phyloP scores from a whole-genome alignment of 2,888 invertebrate species.

The Portevinia maculata region DNA sequence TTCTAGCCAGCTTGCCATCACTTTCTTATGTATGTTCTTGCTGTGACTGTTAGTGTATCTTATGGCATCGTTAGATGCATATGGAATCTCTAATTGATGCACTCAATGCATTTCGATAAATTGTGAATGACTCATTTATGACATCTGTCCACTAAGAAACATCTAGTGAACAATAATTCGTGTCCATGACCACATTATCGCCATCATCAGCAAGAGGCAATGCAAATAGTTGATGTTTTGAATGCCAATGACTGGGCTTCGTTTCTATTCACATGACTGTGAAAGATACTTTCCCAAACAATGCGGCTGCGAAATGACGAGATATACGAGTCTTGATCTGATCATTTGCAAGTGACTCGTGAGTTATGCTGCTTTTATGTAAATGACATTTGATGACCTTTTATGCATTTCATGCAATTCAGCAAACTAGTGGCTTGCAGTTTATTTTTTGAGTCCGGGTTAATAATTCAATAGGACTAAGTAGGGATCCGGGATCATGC shows the following conservation, averaged over 20 bases:
- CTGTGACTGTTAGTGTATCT: slow-evolving; percentile 9
- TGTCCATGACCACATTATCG: slow-evolving; percentile 45
- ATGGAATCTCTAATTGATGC: slow-evolving; percentile 67
- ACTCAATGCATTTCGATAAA: slow-evolving; percentile 48
- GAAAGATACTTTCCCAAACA: slow-evolving; percentile 29
- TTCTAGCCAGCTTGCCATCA: slow-evolving; percentile 24
- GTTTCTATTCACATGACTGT: slow-evolving; percentile 30
- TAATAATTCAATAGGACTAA: background rate
- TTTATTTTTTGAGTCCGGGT: slow-evolving; percentile 20
- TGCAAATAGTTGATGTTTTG: slow-evolving; percentile 55
- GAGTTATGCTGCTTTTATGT: slow-evolving; percentile 34
- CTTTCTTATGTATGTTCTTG: slow-evolving; percentile 9
- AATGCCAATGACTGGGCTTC: slow-evolving; percentile 65
- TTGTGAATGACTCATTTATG: slow-evolving; percentile 48
- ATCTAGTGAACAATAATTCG: slow-evolving; percentile 7
- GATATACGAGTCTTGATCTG: slow-evolving; percentile 32
- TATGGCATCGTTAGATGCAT: slow-evolving; percentile 33
- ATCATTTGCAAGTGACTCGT: slow-evolving; percentile 40
- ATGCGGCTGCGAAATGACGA: slow-evolving; percentile 25
- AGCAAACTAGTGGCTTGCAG: background rate
- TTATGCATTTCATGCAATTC: slow-evolving; percentile 4
- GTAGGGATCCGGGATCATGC: slow-evolving; percentile 17
- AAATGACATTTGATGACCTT: slow-evolving; percentile 70
- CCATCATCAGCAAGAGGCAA: slow-evolving; percentile 41
- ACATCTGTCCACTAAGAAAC: slow-evolving; percentile 52